Percentiles rank a stretch among this genome's conserved stretches.
Evolutionary conservation across 1,140 invertebrate species (phyloP).

Genomic region (Chelonus insularis): DNA sequence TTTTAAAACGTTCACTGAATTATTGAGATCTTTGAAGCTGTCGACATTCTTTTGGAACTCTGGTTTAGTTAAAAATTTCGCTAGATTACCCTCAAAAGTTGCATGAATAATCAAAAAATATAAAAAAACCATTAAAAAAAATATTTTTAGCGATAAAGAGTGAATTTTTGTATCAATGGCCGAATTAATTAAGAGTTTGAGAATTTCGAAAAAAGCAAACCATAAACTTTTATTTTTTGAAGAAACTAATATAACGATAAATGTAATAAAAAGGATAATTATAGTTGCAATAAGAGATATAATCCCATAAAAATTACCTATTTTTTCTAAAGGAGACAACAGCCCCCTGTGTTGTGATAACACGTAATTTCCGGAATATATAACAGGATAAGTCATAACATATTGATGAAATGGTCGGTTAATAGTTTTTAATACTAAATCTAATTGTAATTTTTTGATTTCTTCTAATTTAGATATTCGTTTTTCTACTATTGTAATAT

Average conservation of each 20-base stretch:
- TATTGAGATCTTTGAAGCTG: neutral
- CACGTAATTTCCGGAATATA: neutral
- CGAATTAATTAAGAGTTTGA: neutral
- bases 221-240: neutral
- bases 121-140: slow-evolving; percentile 4
- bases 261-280: neutral
- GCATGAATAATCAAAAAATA: slow-evolving; percentile 3
- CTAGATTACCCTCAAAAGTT: neutral
- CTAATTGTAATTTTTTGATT: too few relatives aligned
- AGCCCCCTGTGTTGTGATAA: neutral
- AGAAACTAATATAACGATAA: neutral
- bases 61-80: neutral
- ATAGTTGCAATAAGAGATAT: neutral
- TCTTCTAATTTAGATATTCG: too few relatives aligned
- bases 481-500: too few relatives aligned
- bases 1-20: neutral
- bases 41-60: neutral
- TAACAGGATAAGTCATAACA: too few relatives aligned
- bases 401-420: too few relatives aligned
- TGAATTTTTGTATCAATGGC: neutral
- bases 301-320: neutral
- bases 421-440: too few relatives aligned
- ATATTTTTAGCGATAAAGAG: neutral
- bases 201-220: neutral
- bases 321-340: neutral